These are phyloP conservation scores for Platysteira castanea DNA, from an alignment of 2,113 vertebrate species.

Conservation along the genomic window DNA sequence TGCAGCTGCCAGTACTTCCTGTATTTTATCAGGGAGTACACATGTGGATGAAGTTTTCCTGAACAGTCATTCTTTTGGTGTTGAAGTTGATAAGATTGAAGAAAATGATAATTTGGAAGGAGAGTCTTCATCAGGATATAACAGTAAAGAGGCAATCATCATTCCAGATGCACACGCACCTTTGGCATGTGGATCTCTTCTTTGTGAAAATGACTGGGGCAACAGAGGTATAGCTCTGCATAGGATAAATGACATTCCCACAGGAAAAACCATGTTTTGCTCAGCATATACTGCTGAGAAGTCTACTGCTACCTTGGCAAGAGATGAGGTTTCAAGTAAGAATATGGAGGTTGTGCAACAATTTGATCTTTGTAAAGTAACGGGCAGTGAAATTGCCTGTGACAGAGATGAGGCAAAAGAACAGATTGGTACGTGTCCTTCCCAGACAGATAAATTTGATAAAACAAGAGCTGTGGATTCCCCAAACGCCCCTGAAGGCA, in stretches of 20 bases:
- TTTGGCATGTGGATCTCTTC: not conserved
- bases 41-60: not conserved
- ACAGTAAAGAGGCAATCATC: not conserved
- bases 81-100: not conserved
- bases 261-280: not conserved
- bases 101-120: not conserved
- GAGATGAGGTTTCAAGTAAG: not conserved
- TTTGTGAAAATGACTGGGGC: not conserved
- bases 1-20: not conserved
- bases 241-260: not conserved
- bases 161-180: not conserved
- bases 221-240: not conserved
- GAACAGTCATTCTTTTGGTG: not conserved
- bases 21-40: not conserved
- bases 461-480: not conserved
- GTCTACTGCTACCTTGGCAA: not conserved
- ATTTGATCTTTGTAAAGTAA: not conserved
- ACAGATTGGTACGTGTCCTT: not conserved
- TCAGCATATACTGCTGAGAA: not conserved
- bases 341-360: not conserved
- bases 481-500: not conserved
- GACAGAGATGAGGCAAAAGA: not conserved
- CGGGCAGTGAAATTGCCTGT: not conserved
- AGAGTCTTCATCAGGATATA: not conserved
- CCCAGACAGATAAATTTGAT: not conserved